These are phyloP conservation scores for Pelodiscus sinensis DNA, from an alignment of 2,113 vertebrate species.

Conservation along the genomic window DNA sequence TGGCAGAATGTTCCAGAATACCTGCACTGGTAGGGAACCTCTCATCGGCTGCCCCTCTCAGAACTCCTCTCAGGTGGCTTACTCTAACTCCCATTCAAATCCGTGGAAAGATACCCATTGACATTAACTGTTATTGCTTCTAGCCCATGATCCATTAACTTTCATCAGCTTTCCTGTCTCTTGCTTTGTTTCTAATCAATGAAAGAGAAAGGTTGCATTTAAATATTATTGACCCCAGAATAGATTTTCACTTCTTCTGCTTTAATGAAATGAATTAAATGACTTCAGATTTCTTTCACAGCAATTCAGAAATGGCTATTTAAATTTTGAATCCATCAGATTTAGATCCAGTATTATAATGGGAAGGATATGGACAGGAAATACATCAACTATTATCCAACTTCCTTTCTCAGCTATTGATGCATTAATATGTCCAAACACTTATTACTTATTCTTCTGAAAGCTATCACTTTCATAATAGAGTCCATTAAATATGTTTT, in stretches of 20 bases:
- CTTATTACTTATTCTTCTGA: neutral
- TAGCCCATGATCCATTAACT: neutral
- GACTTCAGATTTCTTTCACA: neutral
- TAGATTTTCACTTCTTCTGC: neutral
- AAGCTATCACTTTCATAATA: neutral
- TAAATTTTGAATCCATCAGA: neutral
- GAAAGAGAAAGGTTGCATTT: neutral
- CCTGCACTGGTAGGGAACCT: neutral
- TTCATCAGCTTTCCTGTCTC: neutral
- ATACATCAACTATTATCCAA: neutral
- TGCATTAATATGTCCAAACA: neutral
- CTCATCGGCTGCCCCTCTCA: neutral
- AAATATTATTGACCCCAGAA: neutral
- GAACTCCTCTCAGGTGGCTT: neutral
- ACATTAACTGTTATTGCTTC: neutral
- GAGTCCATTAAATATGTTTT: neutral
- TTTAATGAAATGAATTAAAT: neutral
- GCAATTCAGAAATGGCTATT: neutral
- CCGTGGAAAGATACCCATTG: neutral
- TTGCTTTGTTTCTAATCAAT: neutral
- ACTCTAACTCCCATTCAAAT: neutral
- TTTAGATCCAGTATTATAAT: neutral
- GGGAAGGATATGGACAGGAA: neutral
- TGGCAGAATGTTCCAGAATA: neutral
- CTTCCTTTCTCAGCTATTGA: neutral